phyloP scores from a whole-genome alignment of 2,113 vertebrate species.

The Rhipidura dahli region DNA sequence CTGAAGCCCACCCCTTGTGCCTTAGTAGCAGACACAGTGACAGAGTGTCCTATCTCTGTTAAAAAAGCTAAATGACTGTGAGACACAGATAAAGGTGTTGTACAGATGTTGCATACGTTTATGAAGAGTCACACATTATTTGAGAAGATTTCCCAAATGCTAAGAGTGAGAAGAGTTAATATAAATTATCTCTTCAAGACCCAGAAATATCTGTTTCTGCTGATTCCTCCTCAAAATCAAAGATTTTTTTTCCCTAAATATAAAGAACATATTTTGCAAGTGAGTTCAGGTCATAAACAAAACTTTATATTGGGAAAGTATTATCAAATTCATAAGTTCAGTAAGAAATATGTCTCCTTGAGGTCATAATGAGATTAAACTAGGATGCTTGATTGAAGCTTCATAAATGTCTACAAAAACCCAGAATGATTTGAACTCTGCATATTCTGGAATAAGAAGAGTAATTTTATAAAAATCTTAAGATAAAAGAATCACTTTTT shows the following conservation, averaged over 20 bases:
- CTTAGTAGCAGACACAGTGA: background rate
- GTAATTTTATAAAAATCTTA: background rate
- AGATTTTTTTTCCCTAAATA: background rate
- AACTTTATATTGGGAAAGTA: background rate
- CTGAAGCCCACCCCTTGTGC: background rate
- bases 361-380: background rate
- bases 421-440: background rate
- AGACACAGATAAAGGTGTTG: background rate
- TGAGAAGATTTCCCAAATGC: background rate
- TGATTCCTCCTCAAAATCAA: background rate
- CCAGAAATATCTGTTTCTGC: background rate
- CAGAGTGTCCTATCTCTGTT: background rate
- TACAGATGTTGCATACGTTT: background rate
- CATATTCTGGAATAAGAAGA: background rate
- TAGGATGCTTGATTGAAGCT: background rate
- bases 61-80: background rate
- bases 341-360: background rate
- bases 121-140: background rate
- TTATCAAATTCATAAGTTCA: background rate
- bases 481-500: background rate
- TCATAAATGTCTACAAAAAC: background rate
- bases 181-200: background rate
- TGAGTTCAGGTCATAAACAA: background rate
- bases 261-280: background rate
- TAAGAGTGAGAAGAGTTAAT: background rate